Evolutionary conservation across 2,797 vertebrate species (phyloP).

Genomic region (Darevskia nairensis): DNA sequence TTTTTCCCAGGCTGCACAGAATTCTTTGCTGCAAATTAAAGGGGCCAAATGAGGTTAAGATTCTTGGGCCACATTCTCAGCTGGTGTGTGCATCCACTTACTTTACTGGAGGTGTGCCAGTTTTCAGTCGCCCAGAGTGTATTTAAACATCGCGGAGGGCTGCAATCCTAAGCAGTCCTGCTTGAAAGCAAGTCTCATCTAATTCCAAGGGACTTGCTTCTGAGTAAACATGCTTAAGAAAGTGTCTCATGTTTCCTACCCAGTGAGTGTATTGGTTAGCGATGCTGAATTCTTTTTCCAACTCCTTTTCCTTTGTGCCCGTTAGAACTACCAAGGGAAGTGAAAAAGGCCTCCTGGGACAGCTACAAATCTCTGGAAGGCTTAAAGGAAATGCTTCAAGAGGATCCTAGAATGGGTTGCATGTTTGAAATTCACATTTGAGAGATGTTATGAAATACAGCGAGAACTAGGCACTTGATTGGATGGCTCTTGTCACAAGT

Average conservation of each 20-base stretch:
- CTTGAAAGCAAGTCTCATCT: neutral
- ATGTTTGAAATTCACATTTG: neutral
- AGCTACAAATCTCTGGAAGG: neutral
- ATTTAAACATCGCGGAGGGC: neutral
- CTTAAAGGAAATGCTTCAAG: neutral
- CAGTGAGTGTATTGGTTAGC: neutral
- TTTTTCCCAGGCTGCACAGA: neutral
- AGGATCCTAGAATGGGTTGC: neutral
- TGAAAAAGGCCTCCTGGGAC: neutral
- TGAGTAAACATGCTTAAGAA: neutral
- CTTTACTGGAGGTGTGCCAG: conserved; percentile 26
- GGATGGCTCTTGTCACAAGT: neutral
- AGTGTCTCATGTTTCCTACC: neutral
- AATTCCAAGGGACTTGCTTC: neutral
- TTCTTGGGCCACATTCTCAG: conserved; percentile 17
- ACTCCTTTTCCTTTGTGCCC: neutral
- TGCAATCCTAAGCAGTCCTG: neutral
- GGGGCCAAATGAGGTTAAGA: neutral
- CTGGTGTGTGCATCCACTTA: conserved; percentile 25
- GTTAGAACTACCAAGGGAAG: neutral
- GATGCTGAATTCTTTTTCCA: neutral
- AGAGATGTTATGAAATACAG: neutral
- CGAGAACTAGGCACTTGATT: neutral
- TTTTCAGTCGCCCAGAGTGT: conserved; percentile 6
- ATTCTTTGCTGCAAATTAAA: conserved; percentile 45